Evolutionary conservation across 1,140 invertebrate species (phyloP).

Genomic region (Pseudachorutes palmiensis): DNA sequence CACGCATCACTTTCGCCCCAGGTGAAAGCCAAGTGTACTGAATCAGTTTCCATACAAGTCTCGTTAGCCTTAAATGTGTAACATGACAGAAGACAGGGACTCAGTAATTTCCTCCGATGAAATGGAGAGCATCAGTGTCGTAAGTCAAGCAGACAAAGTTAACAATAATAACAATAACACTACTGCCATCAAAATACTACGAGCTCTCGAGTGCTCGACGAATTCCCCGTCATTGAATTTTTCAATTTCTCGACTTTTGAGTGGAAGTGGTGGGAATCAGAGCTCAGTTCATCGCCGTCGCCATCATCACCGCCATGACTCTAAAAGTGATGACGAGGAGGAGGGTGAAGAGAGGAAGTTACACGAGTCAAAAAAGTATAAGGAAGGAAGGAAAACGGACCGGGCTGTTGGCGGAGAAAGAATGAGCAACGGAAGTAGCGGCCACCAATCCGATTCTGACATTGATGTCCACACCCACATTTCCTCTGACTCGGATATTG

Average conservation of each 20-base stretch:
- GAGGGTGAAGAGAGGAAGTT: conserved; percentile 5
- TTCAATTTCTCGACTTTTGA: conserved; percentile 36
- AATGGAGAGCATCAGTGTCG: conserved; percentile 21
- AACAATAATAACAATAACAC: conserved; percentile 15
- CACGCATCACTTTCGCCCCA: no score
- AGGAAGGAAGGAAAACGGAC: not conserved
- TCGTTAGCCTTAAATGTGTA: conserved; percentile 30
- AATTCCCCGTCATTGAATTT: conserved; percentile 33
- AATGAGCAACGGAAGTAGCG: conserved; percentile 13
- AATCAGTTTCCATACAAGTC: no score
- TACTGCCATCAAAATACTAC: not conserved
- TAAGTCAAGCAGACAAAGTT: conserved; percentile 17
- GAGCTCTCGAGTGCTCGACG: not conserved
- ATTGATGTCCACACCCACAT: conserved; percentile 14
- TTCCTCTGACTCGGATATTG: conserved; percentile 17
- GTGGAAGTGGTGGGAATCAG: conserved; percentile 6
- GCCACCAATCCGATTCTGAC: conserved; percentile 26
- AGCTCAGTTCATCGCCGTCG: not conserved
- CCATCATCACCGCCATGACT: not conserved
- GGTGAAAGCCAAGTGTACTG: no score
- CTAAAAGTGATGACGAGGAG: not conserved
- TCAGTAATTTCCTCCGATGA: conserved; percentile 18
- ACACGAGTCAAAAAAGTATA: not conserved
- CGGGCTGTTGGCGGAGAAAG: not conserved
- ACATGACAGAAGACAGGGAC: conserved; percentile 36